Evolutionary conservation across 2,888 invertebrate species (phyloP).

Genomic region (Polyommatus iphigenia): DNA sequence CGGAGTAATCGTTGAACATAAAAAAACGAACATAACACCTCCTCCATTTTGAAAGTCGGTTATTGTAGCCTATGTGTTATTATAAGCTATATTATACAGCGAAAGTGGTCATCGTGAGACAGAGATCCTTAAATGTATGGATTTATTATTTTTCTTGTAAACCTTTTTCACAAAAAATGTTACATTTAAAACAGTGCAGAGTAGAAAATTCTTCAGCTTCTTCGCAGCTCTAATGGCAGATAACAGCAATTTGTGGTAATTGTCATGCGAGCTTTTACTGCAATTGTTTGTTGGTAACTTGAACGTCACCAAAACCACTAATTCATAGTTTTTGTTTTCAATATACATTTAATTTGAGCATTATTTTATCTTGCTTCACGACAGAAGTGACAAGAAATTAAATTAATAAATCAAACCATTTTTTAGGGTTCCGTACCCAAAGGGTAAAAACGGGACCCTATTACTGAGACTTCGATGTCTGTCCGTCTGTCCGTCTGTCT

Average conservation of each 20-base stretch:
- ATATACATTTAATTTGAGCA: background rate
- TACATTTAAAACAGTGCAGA: background rate
- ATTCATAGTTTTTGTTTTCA: background rate
- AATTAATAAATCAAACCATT: background rate
- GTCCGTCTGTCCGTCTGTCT: too few species aligned
- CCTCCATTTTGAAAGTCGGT: too few species aligned
- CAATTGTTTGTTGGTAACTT: slow-evolving; percentile 11
- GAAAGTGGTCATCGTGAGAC: too few species aligned
- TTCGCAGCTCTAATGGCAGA: slow-evolving; percentile 19
- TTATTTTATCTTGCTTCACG: background rate
- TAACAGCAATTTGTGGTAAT: slow-evolving; percentile 26
- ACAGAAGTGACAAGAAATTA: background rate
- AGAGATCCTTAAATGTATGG: too few species aligned
- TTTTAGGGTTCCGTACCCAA: too few species aligned
- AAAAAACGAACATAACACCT: too few species aligned
- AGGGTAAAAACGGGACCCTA: too few species aligned
- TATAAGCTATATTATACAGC: too few species aligned
- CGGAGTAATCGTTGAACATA: too few species aligned
- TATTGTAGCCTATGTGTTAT: too few species aligned
- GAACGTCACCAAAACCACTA: background rate
- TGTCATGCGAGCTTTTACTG: slow-evolving; percentile 14
- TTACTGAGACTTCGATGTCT: too few species aligned
- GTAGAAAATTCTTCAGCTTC: slow-evolving; percentile 21
- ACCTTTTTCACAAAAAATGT: background rate
- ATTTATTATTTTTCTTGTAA: background rate